phyloP scores from a whole-genome alignment of 2,888 invertebrate genomes.

The Patella pellucida region DNA sequence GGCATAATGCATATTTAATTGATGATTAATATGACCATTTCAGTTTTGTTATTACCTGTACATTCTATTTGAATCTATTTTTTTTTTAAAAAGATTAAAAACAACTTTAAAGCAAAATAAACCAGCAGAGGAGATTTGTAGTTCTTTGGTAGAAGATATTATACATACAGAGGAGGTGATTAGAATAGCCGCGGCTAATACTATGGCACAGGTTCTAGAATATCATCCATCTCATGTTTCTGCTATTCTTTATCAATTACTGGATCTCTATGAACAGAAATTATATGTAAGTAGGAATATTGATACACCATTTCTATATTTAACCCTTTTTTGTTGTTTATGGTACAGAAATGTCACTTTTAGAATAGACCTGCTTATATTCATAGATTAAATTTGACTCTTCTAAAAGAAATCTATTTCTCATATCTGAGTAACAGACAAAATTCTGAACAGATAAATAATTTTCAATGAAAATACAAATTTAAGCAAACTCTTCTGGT shows the following conservation, averaged over 20 bases:
- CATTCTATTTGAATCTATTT: not conserved
- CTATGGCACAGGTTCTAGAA: constrained; percentile 76
- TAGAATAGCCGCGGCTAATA: constrained; percentile 85
- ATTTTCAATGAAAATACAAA: too few species aligned
- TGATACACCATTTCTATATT: not conserved
- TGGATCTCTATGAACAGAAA: constrained; percentile 83
- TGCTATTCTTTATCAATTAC: constrained; percentile 77
- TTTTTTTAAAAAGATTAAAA: constrained; percentile 53
- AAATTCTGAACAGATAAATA: too few species aligned
- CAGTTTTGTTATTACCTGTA: not conserved
- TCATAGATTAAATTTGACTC: too few species aligned
- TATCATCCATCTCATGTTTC: constrained; percentile 74
- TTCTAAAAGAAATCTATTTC: too few species aligned
- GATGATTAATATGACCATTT: too few species aligned
- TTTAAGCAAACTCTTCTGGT: too few species aligned
- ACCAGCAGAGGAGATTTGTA: constrained; percentile 56
- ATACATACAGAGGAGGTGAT: constrained; percentile 86
- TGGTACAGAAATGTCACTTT: too few species aligned
- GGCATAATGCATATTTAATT: too few species aligned
- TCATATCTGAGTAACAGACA: too few species aligned
- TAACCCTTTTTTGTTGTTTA: too few species aligned
- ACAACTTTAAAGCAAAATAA: constrained; percentile 52
- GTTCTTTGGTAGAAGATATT: constrained; percentile 69
- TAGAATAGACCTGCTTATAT: too few species aligned
- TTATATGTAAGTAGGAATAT: constrained; percentile 75